Base-by-base conservation (phyloP, 2,797 vertebrate species). In the Enteromius treurensis region DNA sequence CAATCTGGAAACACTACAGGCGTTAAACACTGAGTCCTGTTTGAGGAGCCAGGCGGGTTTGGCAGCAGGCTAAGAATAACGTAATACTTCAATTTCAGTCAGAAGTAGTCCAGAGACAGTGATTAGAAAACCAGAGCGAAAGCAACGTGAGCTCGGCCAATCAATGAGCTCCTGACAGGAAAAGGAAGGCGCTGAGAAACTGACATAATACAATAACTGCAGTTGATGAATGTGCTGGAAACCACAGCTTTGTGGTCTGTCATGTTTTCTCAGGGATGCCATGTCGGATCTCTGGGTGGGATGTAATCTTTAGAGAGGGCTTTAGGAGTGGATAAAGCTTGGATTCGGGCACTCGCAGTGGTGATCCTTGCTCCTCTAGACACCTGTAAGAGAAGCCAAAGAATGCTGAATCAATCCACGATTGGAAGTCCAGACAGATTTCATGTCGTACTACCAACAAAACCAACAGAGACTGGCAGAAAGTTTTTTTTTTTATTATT, bases 291-390 rank as follows among this genome's bases (percentile, higher is more conserved):
- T 40, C 90, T 90, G 0, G 85, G 73, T 1, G 90, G 92, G 9
- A 89, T 0, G 29, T 93, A 95, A 0, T 92, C 86, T 0, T 84
- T 11, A 23, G 87, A 88, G 4, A 96, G 71, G 4, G 53, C 42
- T 88, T 93, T 97, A 0, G 93, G 86, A 23, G 26, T 76, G 0
- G 96, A 94, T 74, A 97, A 91, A 49, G 77, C 86, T 79, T 81
- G 37, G 19, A 89, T 86, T 1, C 92, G 93, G 83, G 89, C 4
- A 4, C 90, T 95, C 0, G 87, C 89, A 5, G 51, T 32, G 55
- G 93, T 90, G 75, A 86, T 83, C 77, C 69, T 89, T 17, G 95
- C 92, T 0, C 86, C 85, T 29, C 1, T 79, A 0, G 94, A 90
- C 69, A 95, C 89, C 96, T 97, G 84, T 26, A 55, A 65, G 47